Percentiles rank a stretch among this genome's conserved stretches.
Conservation (phyloP, 2,797 vertebrate genomes). For the Notamacropus eugenii region DNA sequence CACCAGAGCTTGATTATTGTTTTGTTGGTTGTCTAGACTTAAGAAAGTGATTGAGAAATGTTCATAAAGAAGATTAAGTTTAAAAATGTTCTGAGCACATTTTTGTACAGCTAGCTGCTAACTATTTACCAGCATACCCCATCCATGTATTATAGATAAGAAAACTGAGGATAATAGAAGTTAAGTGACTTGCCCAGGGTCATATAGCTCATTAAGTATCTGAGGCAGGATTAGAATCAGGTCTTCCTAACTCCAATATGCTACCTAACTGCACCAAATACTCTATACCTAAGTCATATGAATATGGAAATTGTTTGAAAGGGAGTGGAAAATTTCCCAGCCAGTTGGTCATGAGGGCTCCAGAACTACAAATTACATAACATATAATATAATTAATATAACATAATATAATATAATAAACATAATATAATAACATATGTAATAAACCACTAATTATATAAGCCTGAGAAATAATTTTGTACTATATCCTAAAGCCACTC, state of each 20-base stretch:
- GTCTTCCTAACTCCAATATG: neutral
- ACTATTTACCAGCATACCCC: neutral
- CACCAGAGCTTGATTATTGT: neutral
- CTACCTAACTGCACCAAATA: neutral
- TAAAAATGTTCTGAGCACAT: neutral
- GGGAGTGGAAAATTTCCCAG: neutral
- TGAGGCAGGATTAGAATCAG: neutral
- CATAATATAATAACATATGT: too few relatives aligned
- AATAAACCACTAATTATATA: neutral
- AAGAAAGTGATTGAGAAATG: neutral
- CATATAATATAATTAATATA: too few relatives aligned
- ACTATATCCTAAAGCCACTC: neutral
- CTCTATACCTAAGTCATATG: neutral
- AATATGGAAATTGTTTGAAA: neutral
- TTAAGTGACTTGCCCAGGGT: neutral
- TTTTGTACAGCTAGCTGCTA: neutral
- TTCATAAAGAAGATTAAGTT: neutral
- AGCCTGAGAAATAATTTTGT: neutral
- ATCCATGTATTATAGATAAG: neutral
- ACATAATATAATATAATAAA: too few relatives aligned
- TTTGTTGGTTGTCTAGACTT: neutral
- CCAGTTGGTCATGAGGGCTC: neutral
- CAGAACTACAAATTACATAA: neutral
- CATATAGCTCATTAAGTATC: neutral
- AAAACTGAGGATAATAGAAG: neutral